These are phyloP conservation scores for Cenopis cana DNA, from an alignment of 2,888 invertebrate species.

Conservation along the genomic window DNA sequence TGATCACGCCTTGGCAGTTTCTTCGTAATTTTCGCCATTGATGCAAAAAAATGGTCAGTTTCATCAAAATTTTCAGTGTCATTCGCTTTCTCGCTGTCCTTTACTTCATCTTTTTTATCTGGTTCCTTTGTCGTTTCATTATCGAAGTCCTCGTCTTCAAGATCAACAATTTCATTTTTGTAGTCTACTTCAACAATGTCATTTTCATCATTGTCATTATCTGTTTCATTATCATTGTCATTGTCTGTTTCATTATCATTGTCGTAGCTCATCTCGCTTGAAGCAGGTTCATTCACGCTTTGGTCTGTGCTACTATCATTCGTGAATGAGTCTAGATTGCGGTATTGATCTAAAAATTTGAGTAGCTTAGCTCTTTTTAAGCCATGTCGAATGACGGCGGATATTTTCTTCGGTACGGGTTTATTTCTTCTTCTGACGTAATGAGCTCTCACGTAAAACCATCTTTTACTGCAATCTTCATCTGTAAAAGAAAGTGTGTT, in stretches of 20 bases:
- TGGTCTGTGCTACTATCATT: constrained; percentile 22
- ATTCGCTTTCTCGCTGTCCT: not conserved
- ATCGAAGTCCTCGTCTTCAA: not conserved
- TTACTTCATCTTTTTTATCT: not conserved
- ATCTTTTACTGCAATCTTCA: constrained; percentile 13
- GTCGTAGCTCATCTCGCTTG: constrained; percentile 14
- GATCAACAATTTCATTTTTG: constrained; percentile 10
- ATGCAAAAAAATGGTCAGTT: constrained; percentile 21
- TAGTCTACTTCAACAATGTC: constrained; percentile 6
- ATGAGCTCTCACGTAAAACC: constrained; percentile 6
- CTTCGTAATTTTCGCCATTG: constrained; percentile 18
- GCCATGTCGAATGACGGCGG: constrained; percentile 1
- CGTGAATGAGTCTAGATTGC: not conserved
- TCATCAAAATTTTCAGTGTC: constrained; percentile 3
- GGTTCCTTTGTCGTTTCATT: not conserved
- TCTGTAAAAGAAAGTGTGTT: constrained; percentile 1
- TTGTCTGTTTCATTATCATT: not conserved
- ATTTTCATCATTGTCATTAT: not conserved
- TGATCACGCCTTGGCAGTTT: constrained; percentile 18
- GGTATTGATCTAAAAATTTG: constrained; percentile 14
- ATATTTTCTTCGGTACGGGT: not conserved
- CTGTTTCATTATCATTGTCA: not conserved
- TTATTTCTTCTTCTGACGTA: constrained; percentile 12
- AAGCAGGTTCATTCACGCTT: constrained; percentile 11
- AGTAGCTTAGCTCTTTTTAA: constrained; percentile 14